Evolutionary conservation across 1,140 invertebrate genomes (phyloP), one percentile per base, ranked within the genome.

Genomic region (Gerris buenoi): DNA sequence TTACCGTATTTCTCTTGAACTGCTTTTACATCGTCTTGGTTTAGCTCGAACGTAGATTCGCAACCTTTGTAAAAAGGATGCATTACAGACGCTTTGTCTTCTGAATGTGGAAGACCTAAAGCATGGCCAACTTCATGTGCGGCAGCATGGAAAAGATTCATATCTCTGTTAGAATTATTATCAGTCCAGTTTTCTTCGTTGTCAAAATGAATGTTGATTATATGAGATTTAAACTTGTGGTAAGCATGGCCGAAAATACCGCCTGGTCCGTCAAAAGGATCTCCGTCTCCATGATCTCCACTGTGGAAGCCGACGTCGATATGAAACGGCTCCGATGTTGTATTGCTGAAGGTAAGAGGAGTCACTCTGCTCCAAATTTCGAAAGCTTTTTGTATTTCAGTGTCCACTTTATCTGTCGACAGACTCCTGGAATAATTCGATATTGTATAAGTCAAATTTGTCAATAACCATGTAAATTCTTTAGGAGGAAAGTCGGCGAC

Each of bases 201-300:
- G 33, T 46, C 18, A 46, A 46, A 46, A 46, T 46, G 5, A 18
- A 46, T 18, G n/a, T n/a, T n/a, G n/a, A n/a, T n/a, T n/a, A n/a
- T n/a, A n/a, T n/a, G n/a, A n/a, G n/a, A n/a, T n/a, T n/a, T n/a
- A n/a, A n/a, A n/a, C n/a, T n/a, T n/a, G n/a, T n/a, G n/a, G n/a
- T n/a, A 96, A 58, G 92, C 93, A 71, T 96, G 93, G 0, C 92
- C 93, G 57, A 95, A 78, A 68, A 92, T 95, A 68, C 89, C 89
- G 33, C 93, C 93, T 59, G 88, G 89, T 25, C 93, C 93, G 77
- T 95, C 93, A 72, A 96, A 96, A 15, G 92, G 90, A 80, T 95
- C 93, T 15, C 91, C 93, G 76, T 96, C 93, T 1, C 92, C 93
- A 75, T 96, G 93, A 76, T 94, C 91, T 63, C 89, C 88, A 68